Base-by-base conservation (phyloP, 2,888 invertebrate species). In the Meiosimyza decipiens region DNA sequence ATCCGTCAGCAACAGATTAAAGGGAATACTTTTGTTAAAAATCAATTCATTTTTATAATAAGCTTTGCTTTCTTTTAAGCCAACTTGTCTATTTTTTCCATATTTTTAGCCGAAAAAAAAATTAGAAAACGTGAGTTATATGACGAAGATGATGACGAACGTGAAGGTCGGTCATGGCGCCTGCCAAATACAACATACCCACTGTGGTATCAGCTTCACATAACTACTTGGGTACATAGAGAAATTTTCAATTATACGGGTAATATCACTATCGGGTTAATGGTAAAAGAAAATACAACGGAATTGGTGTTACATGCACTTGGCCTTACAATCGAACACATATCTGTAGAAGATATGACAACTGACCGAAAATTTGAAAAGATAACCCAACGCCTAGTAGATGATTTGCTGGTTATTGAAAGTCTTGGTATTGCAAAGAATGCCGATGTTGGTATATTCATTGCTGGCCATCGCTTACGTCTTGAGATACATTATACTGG, bases 101-200 rank as follows among this genome's bases (percentile, higher is more conserved):
- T 4, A 28, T 28, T 28, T 28, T 28, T 3, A 28, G 28, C 28
- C 28, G 28, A 28, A 28, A 28, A 28, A 28, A 3, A 2, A 28
- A 28, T 28, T 3, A 28, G 4, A 28, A 28, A 28, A 28, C 28
- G 28, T 28, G 28, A 28, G 4, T 28, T 28, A 28, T 28, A 28
- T 28, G 28, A 28, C 4, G 3, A 28, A 4, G 28, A 28, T 28
- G 28, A 28, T 28, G 40, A 7, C 1, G 9, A 40, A 40, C 40
- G 40, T 40, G 40, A 40, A 9, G 40, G 18, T 1, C 76, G 81
- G 52, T 76, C 85, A 3, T 79, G 90, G 83, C 87, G 89, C 40
- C 87, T 92, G 72, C 91, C 91, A 0, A 88, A 87, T 3, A 88
- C 88, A 77, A 86, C 91, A 71, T 81, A 81, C 9, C 92, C 91